Percentiles rank a stretch among this genome's conserved stretches.
Conservation (phyloP, 2,113 vertebrate genomes). For the Zapornia atra region DNA sequence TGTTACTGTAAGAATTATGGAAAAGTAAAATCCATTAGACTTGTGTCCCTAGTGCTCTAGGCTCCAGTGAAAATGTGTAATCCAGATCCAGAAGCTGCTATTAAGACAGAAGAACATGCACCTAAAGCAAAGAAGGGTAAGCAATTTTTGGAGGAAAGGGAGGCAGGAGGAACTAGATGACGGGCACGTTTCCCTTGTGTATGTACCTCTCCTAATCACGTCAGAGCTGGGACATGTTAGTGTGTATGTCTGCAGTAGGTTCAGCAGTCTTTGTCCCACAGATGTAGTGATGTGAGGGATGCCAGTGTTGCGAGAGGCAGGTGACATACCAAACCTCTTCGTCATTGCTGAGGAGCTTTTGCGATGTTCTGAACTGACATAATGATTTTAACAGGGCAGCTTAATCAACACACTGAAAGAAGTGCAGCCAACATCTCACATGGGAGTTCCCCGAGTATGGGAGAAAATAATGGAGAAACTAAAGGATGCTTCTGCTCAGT, state of each 20-base stretch:
- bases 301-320: neutral
- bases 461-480: slow-evolving; percentile 93
- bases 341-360: neutral
- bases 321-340: neutral
- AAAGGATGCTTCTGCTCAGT: slow-evolving; percentile 79
- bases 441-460: slow-evolving; percentile 91
- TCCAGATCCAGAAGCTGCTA: neutral
- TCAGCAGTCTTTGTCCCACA: neutral
- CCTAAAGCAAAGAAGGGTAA: neutral
- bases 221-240: neutral
- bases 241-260: neutral
- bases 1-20: neutral
- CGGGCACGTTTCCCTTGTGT: neutral
- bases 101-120: neutral
- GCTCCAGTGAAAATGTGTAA: neutral
- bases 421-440: slow-evolving; percentile 83
- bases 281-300: neutral
- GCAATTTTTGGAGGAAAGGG: neutral
- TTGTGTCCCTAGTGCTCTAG: neutral
- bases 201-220: accelerated
- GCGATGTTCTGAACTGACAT: neutral
- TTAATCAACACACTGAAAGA: slow-evolving; percentile 83
- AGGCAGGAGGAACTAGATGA: neutral
- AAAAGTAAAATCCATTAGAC: neutral
- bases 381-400: slow-evolving; percentile 76